Conservation (phyloP, 30 jellyfish, hydroid and myxozoan genomes). For the Nemopilema nomurai region DNA sequence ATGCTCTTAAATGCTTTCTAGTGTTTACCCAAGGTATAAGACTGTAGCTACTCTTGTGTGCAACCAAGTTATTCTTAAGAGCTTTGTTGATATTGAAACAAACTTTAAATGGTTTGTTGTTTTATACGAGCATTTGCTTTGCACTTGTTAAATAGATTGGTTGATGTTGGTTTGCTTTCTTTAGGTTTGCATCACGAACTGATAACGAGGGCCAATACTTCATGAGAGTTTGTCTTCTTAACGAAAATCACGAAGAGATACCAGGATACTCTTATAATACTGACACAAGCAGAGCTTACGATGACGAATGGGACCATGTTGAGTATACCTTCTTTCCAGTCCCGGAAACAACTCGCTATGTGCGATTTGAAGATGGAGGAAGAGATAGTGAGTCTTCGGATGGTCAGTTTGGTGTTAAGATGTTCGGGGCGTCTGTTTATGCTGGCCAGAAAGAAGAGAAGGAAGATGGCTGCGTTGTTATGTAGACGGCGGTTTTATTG, state of each 20-base stretch:
- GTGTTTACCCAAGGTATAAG: too few relatives aligned
- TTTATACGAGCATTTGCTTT: too few relatives aligned
- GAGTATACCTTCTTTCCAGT: conserved; percentile 41
- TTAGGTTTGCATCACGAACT: conserved; percentile 56
- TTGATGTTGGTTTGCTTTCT: not conserved
- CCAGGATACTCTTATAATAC: conserved; percentile 25
- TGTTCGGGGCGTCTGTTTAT: conserved; percentile 65
- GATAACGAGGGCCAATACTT: conserved; percentile 36
- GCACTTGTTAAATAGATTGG: not conserved
- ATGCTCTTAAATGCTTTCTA: too few relatives aligned
- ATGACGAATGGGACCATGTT: conserved; percentile 54
- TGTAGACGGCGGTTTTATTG: not conserved
- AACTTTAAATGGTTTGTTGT: too few relatives aligned
- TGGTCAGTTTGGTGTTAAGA: conserved; percentile 54
- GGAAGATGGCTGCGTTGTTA: not conserved
- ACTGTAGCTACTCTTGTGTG: too few relatives aligned
- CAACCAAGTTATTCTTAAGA: too few relatives aligned
- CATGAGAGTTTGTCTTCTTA: conserved; percentile 11
- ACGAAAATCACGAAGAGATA: conserved; percentile 17
- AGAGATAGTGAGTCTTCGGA: conserved; percentile 42
- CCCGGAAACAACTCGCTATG: conserved; percentile 50
- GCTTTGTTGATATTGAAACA: too few relatives aligned
- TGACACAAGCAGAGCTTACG: conserved; percentile 3
- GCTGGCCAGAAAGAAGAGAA: conserved; percentile 30
- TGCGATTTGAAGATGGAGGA: conserved; percentile 62